These are phyloP conservation scores for Therioaphis trifolii DNA, from an alignment of 2,888 invertebrate species.

Conservation along the genomic window DNA sequence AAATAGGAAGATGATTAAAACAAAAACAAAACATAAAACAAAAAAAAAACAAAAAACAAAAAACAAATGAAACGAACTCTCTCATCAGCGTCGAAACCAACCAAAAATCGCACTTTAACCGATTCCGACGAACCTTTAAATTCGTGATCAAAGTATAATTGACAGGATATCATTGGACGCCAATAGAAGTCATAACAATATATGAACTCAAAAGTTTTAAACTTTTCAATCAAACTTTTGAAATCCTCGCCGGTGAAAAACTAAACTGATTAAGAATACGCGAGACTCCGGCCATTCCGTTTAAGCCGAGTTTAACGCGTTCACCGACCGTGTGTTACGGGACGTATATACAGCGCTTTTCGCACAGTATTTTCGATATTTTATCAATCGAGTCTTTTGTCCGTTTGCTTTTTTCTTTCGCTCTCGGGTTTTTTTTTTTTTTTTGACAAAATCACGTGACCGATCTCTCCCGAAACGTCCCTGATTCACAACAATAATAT, in stretches of 20 bases:
- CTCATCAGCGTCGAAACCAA: neutral
- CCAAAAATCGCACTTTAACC: neutral
- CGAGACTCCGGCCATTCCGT: neutral
- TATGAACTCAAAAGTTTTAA: neutral
- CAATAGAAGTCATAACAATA: neutral
- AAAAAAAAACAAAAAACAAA: constrained; percentile 15
- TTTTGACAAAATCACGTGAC: neutral
- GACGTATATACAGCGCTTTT: neutral
- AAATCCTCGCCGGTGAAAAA: neutral
- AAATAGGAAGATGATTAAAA: constrained; percentile 6
- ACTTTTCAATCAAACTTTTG: constrained; percentile 2
- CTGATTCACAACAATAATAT: neutral
- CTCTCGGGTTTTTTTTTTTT: neutral
- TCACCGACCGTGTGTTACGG: neutral
- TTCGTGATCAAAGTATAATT: neutral
- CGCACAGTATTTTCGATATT: constrained; percentile 2
- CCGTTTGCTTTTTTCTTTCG: neutral
- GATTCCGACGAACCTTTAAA: neutral
- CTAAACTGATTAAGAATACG: neutral
- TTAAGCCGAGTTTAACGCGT: neutral
- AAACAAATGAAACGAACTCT: neutral
- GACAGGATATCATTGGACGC: neutral
- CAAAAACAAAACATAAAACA: too few species aligned
- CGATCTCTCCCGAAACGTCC: neutral
- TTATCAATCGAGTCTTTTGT: neutral